These are phyloP conservation scores for Megaustenia siamemsis DNA, from an alignment of 2,888 invertebrate genomes.

Conservation along the genomic window DNA sequence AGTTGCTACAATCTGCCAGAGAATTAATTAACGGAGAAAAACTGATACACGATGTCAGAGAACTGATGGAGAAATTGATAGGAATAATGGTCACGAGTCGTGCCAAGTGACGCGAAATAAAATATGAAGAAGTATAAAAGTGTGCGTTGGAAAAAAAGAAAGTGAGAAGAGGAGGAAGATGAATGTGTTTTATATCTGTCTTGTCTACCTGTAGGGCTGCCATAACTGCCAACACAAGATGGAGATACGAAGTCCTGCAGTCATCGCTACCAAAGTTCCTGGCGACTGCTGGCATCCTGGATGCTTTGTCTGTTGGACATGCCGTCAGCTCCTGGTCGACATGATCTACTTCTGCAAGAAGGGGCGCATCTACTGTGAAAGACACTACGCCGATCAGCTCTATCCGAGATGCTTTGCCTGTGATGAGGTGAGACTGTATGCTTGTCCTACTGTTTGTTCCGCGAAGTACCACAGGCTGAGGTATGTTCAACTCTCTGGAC, in stretches of 20 bases:
- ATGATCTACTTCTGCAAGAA: conserved; percentile 72
- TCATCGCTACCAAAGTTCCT: conserved; percentile 65
- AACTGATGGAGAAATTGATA: too few species aligned
- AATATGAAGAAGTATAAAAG: neutral
- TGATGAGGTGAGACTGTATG: conserved; percentile 73
- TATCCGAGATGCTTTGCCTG: conserved; percentile 73
- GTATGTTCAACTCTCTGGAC: too few species aligned
- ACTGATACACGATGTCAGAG: too few species aligned
- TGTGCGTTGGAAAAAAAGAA: neutral
- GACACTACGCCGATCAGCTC: conserved; percentile 71
- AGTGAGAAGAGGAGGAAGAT: neutral
- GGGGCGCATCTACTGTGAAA: conserved; percentile 71
- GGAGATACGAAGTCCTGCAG: conserved; percentile 66
- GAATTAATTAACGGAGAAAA: too few species aligned
- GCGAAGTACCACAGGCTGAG: too few species aligned
- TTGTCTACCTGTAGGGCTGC: conserved; percentile 63
- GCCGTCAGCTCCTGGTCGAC: conserved; percentile 72
- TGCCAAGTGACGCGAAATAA: neutral
- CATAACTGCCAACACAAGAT: conserved; percentile 67
- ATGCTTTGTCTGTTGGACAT: conserved; percentile 71
- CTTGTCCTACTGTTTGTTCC: too few species aligned
- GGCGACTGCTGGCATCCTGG: conserved; percentile 72
- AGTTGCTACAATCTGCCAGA: too few species aligned
- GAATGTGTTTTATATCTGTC: neutral
- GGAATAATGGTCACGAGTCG: too few species aligned